phyloP scores from a whole-genome alignment of 2,797 vertebrate genomes.

The Parotocinclus haroldoi region DNA sequence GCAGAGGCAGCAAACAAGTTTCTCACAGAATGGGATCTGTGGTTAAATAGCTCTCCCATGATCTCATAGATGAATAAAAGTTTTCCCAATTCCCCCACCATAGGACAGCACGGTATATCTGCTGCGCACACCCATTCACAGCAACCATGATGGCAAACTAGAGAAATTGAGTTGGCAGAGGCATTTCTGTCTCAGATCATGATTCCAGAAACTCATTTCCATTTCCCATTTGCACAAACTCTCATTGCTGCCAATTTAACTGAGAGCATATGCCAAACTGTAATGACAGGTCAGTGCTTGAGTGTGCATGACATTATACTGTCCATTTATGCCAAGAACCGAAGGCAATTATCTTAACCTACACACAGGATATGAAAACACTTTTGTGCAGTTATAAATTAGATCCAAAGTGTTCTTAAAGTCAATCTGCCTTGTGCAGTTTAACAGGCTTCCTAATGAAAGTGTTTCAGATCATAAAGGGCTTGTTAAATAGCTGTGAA shows the following conservation, averaged over 20 bases:
- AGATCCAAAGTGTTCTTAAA: slow-evolving; percentile 1
- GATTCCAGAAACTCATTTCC: slow-evolving; percentile 18
- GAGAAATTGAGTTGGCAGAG: slow-evolving; percentile 20
- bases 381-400: slow-evolving; percentile 5
- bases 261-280: slow-evolving; percentile 30
- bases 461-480: slow-evolving; percentile 13
- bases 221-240: not conserved
- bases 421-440: not conserved
- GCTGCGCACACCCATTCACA: not conserved
- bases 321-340: slow-evolving; percentile 25
- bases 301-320: slow-evolving; percentile 25
- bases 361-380: slow-evolving; percentile 3
- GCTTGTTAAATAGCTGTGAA: slow-evolving; percentile 7
- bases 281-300: slow-evolving; percentile 28
- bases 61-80: not conserved
- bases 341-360: slow-evolving; percentile 25
- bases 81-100: not conserved
- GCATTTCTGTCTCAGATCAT: slow-evolving; percentile 7
- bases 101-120: too few species aligned
- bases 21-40: too few species aligned
- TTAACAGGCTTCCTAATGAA: not conserved
- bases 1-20: too few species aligned
- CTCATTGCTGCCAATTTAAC: slow-evolving; percentile 28
- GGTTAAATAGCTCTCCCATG: not conserved
- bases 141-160: slow-evolving; percentile 5